Evolutionary conservation across 2,888 invertebrate genomes (phyloP), one percentile per base, ranked within the genome.

Genomic region (Cylindroiulus punctatus): DNA sequence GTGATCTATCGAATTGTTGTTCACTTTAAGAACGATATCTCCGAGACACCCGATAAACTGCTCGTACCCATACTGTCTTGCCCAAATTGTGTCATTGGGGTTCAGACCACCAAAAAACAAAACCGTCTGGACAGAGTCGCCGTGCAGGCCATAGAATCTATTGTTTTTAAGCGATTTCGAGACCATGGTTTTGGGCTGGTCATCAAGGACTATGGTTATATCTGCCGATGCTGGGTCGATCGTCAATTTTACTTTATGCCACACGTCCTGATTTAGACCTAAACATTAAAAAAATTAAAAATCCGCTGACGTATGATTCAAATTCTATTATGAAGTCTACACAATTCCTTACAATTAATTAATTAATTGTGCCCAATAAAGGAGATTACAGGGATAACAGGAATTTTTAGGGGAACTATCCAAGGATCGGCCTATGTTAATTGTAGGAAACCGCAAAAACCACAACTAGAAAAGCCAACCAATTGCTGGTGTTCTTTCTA

Each of bases 11-110:
- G 52, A 86, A 86, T 36, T 86, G 86, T 76, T 87, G 86, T 88
- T 96, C 1, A 96, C 96, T 90, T 95, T 95, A 40, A 97, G 92
- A 10, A 95, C 94, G 91, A 97, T 95, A 89, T 97, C 95, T 89
- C 95, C 94, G 89, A 97, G 96, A 90, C 97, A 97, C 2, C 97
- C 97, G 42, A 97, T 96, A 90, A 97, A 97, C 10, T 96, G 96
- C 92, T 96, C 96, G 89, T 97, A 97, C 87, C 97, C 96, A 90
- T 97, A 97, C 85, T 89, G 88, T 83, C 88, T 97, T 96, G 86
- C 96, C 96, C 90, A 97, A 95, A 40, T 96, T 92, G 90, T 95
- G 91, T 97, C 96, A 91, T 96, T 96, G 0, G 96, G 96, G 89
- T 96, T 96, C 88, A 97, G 92, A 40, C 88, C 88, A 40, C 87